Evolutionary conservation across 2,888 invertebrate species (phyloP).

Genomic region (Caenorhabditis sp.): DNA sequence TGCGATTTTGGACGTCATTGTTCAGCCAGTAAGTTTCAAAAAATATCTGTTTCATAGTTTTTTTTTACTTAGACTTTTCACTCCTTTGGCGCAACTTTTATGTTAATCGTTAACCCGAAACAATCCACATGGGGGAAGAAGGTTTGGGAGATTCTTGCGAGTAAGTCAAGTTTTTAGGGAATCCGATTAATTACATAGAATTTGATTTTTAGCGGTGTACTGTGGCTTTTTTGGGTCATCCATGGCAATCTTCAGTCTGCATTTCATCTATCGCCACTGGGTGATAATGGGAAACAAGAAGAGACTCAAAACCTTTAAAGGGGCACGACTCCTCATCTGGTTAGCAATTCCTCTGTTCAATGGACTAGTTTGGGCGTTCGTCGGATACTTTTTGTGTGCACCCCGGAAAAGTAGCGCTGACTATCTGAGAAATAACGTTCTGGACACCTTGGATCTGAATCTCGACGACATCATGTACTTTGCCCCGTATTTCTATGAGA

Average conservation of each 20-base stretch:
- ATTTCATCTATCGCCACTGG: constrained; percentile 41
- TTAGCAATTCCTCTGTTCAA: constrained; percentile 6
- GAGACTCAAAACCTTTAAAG: constrained; percentile 17
- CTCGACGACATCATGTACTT: constrained; percentile 27
- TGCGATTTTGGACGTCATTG: constrained; percentile 14
- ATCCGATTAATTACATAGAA: no score
- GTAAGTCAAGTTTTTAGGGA: no score
- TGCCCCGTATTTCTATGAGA: constrained; percentile 49
- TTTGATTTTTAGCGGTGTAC: constrained; percentile 29
- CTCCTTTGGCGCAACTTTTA: constrained; percentile 36
- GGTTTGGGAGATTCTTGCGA: constrained; percentile 20
- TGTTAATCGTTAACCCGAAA: constrained; percentile 1
- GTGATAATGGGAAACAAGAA: constrained; percentile 11
- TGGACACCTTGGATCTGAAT: constrained; percentile 12
- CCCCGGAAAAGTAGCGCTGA: constrained; percentile 20
- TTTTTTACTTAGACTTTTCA: constrained; percentile 44
- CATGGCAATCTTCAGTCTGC: constrained; percentile 37
- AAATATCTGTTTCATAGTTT: no score
- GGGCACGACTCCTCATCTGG: constrained; percentile 10
- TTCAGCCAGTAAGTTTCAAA: constrained; percentile 27
- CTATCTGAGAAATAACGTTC: constrained; percentile 34
- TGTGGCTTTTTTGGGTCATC: constrained; percentile 46
- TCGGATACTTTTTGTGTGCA: constrained; percentile 23
- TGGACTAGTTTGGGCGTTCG: constrained; percentile 26
- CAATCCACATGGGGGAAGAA: constrained; percentile 1